Conservation (phyloP, 1,140 invertebrate genomes). For the Choristoneura fumiferana region DNA sequence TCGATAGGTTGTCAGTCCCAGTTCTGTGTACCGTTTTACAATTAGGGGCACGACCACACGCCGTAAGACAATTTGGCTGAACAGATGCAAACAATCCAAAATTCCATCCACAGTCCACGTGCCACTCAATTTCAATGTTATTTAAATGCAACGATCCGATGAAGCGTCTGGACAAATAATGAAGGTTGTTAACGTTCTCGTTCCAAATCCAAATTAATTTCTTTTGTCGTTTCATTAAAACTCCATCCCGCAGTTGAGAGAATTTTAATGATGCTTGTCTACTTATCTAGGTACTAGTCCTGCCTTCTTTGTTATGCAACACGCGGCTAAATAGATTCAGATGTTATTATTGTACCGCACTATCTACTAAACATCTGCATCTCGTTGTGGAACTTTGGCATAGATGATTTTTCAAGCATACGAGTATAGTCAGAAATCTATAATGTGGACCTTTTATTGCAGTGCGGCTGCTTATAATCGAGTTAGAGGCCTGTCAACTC, state of each 20-base stretch:
- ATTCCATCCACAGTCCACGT: background rate
- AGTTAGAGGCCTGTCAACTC: too few relatives aligned
- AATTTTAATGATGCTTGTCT: slow-evolving; percentile 13
- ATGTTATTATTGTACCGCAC: background rate
- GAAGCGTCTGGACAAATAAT: background rate
- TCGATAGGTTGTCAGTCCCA: slow-evolving; percentile 6
- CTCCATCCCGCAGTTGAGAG: background rate
- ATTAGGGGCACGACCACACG: slow-evolving; percentile 18
- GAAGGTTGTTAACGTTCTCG: slow-evolving; percentile 9
- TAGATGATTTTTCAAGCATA: too few relatives aligned
- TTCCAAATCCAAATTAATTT: slow-evolving; percentile 7
- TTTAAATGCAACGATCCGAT: too few relatives aligned
- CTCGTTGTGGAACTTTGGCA: too few relatives aligned
- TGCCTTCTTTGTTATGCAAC: slow-evolving; percentile 5
- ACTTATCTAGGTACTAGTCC: background rate
- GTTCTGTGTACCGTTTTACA: slow-evolving; percentile 15
- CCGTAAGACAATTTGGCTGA: slow-evolving; percentile 9
- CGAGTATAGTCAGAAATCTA: too few relatives aligned
- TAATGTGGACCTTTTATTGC: too few relatives aligned
- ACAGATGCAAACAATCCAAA: slow-evolving; percentile 8
- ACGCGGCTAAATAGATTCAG: background rate
- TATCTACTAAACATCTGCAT: too few relatives aligned
- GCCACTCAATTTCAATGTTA: background rate
- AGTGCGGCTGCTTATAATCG: too few relatives aligned
- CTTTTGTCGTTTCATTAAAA: background rate